phyloP scores from a whole-genome alignment of 2,113 vertebrate species.

The Telmatochromis sp. region DNA sequence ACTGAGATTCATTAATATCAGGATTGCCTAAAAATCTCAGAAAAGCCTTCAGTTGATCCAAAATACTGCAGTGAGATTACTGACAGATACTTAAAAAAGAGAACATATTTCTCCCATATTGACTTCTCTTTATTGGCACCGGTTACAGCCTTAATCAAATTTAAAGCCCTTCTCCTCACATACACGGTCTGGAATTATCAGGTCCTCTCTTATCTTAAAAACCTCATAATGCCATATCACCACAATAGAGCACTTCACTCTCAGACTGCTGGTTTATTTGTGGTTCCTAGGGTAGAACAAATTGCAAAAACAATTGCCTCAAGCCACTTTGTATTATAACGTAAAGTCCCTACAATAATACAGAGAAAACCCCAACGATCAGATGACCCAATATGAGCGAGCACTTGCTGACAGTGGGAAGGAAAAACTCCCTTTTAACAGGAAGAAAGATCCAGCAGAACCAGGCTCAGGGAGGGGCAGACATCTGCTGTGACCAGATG shows the following conservation, averaged over 20 bases:
- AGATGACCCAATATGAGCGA: neutral
- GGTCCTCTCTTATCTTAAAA: neutral
- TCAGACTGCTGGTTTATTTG: neutral
- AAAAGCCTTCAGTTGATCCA: neutral
- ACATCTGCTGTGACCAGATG: neutral
- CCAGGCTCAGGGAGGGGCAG: neutral
- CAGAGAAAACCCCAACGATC: neutral
- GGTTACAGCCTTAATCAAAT: neutral
- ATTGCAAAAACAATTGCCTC: neutral
- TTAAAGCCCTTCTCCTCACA: neutral
- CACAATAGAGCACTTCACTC: neutral
- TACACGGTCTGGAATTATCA: neutral
- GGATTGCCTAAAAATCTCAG: neutral
- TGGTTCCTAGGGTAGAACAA: neutral
- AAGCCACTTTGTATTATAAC: neutral
- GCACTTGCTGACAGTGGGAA: neutral
- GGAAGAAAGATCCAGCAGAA: neutral
- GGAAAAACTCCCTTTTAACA: neutral
- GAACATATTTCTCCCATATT: neutral
- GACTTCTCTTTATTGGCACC: neutral
- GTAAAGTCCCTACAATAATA: neutral
- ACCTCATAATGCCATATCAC: neutral
- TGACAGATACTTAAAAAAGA: neutral
- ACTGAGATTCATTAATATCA: neutral
- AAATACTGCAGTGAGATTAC: neutral